These are phyloP conservation scores for Opisthograptis luteolata DNA, from an alignment of 2,888 invertebrate species.

Conservation along the genomic window DNA sequence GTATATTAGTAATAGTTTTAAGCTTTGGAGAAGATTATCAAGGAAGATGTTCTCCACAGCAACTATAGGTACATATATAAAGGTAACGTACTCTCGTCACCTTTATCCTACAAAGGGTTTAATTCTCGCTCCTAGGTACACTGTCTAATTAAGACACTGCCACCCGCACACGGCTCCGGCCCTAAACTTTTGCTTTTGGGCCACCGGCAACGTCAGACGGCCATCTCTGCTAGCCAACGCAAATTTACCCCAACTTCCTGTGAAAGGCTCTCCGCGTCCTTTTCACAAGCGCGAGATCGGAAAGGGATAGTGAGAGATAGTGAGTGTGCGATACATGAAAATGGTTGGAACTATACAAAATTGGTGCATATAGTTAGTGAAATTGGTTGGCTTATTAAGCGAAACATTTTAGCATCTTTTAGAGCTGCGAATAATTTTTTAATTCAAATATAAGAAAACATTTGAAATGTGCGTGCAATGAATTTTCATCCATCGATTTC, in stretches of 20 bases:
- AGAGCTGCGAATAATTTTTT: background rate
- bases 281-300: slow-evolving; percentile 5
- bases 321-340: slow-evolving; percentile 1
- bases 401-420: slow-evolving; percentile 44
- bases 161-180: slow-evolving; percentile 47
- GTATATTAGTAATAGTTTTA: too few species aligned
- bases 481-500: too few species aligned
- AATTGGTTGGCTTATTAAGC: slow-evolving; percentile 50
- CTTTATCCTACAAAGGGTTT: background rate
- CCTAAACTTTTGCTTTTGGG: slow-evolving; percentile 52
- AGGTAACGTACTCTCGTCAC: background rate
- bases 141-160: slow-evolving; percentile 52
- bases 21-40: too few species aligned
- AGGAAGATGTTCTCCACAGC: background rate
- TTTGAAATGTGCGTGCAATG: background rate
- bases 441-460: too few species aligned
- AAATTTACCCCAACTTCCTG: slow-evolving; percentile 43
- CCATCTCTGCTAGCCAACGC: slow-evolving; percentile 31
- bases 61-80: background rate
- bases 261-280: slow-evolving; percentile 30
- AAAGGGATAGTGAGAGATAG: background rate
- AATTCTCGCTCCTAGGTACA: slow-evolving; percentile 30
- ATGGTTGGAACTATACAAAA: slow-evolving; percentile 40
- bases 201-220: slow-evolving; percentile 39
- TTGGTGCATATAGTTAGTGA: slow-evolving; percentile 35